A percentile compares a stretch with the other conserved stretches of the same genome.
Conservation (phyloP, 2,888 invertebrate species). For the Cyaniris semiargus region DNA sequence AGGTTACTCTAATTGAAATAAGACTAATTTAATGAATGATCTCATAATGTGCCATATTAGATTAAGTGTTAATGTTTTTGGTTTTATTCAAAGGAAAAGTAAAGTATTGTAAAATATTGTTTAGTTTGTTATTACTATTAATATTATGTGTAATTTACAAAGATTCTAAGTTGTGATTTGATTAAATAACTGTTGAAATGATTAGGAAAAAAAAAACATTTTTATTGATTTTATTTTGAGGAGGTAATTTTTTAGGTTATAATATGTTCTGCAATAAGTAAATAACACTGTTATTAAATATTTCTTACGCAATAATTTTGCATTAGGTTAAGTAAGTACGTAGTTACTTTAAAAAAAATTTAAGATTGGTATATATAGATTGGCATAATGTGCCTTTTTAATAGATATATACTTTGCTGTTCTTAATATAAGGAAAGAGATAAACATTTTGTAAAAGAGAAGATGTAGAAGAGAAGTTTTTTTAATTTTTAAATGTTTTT, state of each 20-base stretch:
- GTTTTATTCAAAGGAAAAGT: background rate
- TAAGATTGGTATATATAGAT: background rate
- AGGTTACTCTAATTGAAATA: constrained; percentile 30
- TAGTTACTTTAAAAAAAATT: background rate
- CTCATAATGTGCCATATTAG: constrained; percentile 26
- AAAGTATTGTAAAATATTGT: constrained; percentile 15
- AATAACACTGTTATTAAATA: background rate
- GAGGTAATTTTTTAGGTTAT: constrained; percentile 16
- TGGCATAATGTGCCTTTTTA: background rate
- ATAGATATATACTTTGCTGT: background rate
- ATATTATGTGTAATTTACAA: background rate
- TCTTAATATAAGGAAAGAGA: background rate
- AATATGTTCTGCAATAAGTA: constrained; percentile 23
- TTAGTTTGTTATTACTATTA: background rate
- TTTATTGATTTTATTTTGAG: constrained; percentile 27
- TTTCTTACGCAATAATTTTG: too few species aligned
- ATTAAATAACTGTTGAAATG: background rate
- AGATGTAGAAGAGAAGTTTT: constrained; percentile 22
- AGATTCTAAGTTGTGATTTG: background rate
- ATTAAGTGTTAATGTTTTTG: constrained; percentile 27
- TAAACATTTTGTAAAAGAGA: background rate
- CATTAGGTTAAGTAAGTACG: background rate
- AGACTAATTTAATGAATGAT: constrained; percentile 28
- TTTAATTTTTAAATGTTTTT: constrained; percentile 23
- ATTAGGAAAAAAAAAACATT: constrained; percentile 26